phyloP scores from a whole-genome alignment of 1,140 invertebrate genomes.

The Wasmannia auropunctata region DNA sequence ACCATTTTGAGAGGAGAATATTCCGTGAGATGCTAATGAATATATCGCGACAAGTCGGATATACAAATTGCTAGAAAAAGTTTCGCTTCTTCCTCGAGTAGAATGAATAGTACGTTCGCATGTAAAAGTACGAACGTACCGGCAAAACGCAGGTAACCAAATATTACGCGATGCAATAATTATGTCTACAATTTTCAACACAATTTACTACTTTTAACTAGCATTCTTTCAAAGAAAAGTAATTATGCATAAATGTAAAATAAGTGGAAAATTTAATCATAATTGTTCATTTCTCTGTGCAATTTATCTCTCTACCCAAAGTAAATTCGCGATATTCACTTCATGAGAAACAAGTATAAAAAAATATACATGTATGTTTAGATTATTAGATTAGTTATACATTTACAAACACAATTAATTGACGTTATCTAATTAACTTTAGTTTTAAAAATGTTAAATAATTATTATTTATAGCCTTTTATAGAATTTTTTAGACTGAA shows the following conservation, averaged over 20 bases:
- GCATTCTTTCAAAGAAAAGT: background rate
- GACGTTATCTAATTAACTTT: background rate
- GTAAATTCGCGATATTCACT: background rate
- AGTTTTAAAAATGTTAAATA: background rate
- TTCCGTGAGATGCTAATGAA: constrained; percentile 51
- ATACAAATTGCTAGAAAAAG: constrained; percentile 10
- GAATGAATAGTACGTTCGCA: background rate
- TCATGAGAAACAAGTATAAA: background rate
- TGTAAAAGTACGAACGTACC: background rate
- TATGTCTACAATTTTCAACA: constrained; percentile 17
- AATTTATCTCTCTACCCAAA: background rate
- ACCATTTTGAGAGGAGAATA: constrained; percentile 3
- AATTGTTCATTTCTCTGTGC: background rate
- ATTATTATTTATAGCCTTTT: background rate
- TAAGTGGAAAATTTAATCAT: constrained; percentile 10
- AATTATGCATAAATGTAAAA: background rate
- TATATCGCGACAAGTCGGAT: constrained; percentile 33
- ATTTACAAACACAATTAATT: background rate
- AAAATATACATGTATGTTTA: background rate
- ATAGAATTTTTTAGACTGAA: background rate
- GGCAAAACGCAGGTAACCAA: background rate
- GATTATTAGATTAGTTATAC: background rate
- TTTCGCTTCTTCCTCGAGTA: constrained; percentile 7
- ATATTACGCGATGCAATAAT: constrained; percentile 1
- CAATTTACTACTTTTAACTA: constrained; percentile 22